These are phyloP conservation scores for Chaetorhynchus papuensis DNA, from an alignment of 2,113 vertebrate genomes.

Conservation along the genomic window DNA sequence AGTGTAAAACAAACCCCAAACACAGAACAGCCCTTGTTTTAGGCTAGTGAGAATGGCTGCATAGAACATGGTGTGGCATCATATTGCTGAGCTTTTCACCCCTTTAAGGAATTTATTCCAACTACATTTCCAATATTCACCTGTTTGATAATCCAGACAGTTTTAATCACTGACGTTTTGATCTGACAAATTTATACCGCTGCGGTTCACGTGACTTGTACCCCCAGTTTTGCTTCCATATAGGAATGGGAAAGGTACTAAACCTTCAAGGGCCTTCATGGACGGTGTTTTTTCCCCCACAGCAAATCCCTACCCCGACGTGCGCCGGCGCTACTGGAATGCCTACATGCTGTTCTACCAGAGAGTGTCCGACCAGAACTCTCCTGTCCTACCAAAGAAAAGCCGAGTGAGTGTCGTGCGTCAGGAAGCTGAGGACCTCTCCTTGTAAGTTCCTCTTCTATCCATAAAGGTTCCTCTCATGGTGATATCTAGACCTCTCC, in stretches of 20 bases:
- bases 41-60: neutral
- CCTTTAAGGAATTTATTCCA: neutral
- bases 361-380: conserved; percentile 94
- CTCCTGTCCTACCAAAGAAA: conserved; percentile 94
- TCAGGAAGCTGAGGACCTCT: conserved; percentile 94
- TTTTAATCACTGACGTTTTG: neutral
- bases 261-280: neutral
- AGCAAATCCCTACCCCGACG: conserved; percentile 96
- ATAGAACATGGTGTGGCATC: neutral
- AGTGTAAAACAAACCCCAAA: neutral
- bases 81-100: neutral
- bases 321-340: conserved; percentile 96
- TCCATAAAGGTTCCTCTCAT: neutral
- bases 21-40: neutral
- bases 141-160: neutral
- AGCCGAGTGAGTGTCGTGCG: conserved; percentile 95
- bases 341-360: conserved; percentile 99
- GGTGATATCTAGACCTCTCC: neutral
- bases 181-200: neutral
- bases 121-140: neutral
- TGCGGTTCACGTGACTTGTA: neutral
- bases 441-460: conserved; percentile 79
- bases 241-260: neutral
- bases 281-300: neutral
- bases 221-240: neutral